Evolutionary conservation across 2,797 vertebrate species (phyloP), one percentile per base, ranked within the genome.

Genomic region (Diceros bicornis): DNA sequence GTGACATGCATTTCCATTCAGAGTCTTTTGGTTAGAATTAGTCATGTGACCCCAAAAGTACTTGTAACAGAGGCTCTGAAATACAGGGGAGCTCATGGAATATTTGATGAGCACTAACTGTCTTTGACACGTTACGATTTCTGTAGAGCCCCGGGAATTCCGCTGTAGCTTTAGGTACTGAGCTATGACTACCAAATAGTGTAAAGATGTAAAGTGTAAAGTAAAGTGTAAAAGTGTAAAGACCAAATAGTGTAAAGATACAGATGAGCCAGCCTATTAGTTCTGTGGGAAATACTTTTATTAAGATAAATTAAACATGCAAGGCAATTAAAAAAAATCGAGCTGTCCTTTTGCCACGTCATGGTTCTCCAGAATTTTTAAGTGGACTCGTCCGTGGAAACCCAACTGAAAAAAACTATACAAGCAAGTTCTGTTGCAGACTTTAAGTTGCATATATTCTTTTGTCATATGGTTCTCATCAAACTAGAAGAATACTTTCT

Each of bases 381-480:
- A 75, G 12, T 72, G 50, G 66, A 44, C 29, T 93, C 32, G 91
- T 88, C 14, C 9, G 41, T 27, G n/a, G 74, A 47, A 94, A 27
- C 7, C 14, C 34, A 75, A 18, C 2, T 32, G 59, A 68, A 92
- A 91, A 66, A 55, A n/a, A 78, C 37, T 55, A 71, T 52, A 52
- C 11, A 93, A 47, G 14, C 77, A 83, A 89, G 16, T 55, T 64
- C 16, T 6, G 6, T 62, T 83, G 6, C 10, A 89, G 62, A 64
- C 87, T 91, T 96, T 61, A 82, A 77, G 62, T 66, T 66, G n/a
- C 69, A 90, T 75, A n/a, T 94, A 37, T 29, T 78, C 37, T 71
- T 94, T 89, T 32, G 6, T 78, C 47, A 4, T 68, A 12, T 89
- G 69, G 21, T 74, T 95, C 62, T 95, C 29, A 72, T 77, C 50